A percentile compares a stretch with the other conserved stretches of the same genome.
Conservation (phyloP, 2,797 vertebrate genomes). For the Neopelma chrysocephalum region DNA sequence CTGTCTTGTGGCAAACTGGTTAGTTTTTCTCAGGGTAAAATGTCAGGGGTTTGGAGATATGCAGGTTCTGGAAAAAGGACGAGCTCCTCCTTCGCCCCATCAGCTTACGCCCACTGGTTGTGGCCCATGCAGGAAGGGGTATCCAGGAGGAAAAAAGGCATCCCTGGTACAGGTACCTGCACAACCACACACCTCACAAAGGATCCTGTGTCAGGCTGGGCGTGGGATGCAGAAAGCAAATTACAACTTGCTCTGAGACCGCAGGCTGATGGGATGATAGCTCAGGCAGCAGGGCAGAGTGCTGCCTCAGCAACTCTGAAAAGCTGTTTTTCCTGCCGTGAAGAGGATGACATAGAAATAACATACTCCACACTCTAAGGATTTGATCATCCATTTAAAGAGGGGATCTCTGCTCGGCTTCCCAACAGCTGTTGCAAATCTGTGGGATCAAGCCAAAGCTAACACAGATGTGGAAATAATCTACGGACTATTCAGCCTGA, state of each 20-base stretch:
- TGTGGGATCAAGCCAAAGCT: slow-evolving; percentile 74
- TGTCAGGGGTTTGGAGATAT: not conserved
- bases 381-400: slow-evolving; percentile 68
- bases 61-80: not conserved
- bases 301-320: slow-evolving; percentile 58
- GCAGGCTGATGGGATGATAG: not conserved
- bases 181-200: not conserved
- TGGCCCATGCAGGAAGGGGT: not conserved
- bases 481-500: slow-evolving; percentile 8
- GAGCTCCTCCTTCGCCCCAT: not conserved
- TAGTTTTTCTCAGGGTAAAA: not conserved
- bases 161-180: not conserved
- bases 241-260: slow-evolving; percentile 1
- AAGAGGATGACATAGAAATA: slow-evolving; percentile 64
- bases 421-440: slow-evolving; percentile 78
- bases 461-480: slow-evolving; percentile 76
- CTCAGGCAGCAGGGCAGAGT: slow-evolving; percentile 25
- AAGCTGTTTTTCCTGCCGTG: slow-evolving; percentile 57
- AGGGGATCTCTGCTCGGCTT: slow-evolving; percentile 66
- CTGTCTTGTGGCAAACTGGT: not conserved
- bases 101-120: not conserved
- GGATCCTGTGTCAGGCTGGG: not conserved
- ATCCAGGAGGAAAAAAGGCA: not conserved
- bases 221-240: slow-evolving; percentile 12
- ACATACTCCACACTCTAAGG: slow-evolving; percentile 43